Evolutionary conservation across 2,888 invertebrate genomes (phyloP), one percentile per base, ranked within the genome.

Genomic region (Callinectes sapidus): DNA sequence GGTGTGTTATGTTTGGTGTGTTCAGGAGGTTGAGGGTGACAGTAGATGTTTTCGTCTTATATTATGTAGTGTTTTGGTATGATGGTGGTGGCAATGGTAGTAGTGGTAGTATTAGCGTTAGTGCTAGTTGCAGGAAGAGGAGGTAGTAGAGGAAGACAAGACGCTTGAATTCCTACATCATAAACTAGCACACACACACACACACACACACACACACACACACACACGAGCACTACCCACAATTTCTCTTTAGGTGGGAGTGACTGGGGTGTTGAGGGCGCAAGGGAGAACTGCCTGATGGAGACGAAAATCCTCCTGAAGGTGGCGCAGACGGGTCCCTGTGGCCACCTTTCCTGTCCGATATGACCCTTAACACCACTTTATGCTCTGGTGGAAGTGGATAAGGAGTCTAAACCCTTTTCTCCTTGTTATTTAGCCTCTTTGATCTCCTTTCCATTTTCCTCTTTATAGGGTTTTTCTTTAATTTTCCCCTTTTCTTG

Each of bases 201-300:
- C n/a, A 85, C n/a, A 85, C n/a, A 85, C n/a, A 85, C n/a, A 85
- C n/a, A 85, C n/a, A 85, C n/a, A 48, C 48, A 10, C 48, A 10
- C 48, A 10, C 48, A 10, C 48, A 10, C 6, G 48, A 48, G 48
- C 3, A 48, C 3, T 48, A 48, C 48, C 48, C 8, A 48, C 48
- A 48, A 48, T 48, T 48, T 48, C 10, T 10, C 8, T 48, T 8
- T 8, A 16, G 14, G 61, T 18, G 61, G 5, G 23, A 23, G 61
- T 23, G 61, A 61, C 14, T 16, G 61, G 18, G 61, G 18, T 18
- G 5, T 0, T 61, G 61, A 61, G 48, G 48, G 48, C 48, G 48
- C 8, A 10, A 48, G 48, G 39, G 48, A 48, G 48, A 48, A 48
- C 48, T 23, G 61, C 61, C 61, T 61, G 61, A 61, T 61, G 61